Percentiles rank a stretch among this genome's conserved stretches.
These are phyloP conservation scores for Cheilosia pagana DNA, from an alignment of 2,888 invertebrate genomes.

Conservation along the genomic window DNA sequence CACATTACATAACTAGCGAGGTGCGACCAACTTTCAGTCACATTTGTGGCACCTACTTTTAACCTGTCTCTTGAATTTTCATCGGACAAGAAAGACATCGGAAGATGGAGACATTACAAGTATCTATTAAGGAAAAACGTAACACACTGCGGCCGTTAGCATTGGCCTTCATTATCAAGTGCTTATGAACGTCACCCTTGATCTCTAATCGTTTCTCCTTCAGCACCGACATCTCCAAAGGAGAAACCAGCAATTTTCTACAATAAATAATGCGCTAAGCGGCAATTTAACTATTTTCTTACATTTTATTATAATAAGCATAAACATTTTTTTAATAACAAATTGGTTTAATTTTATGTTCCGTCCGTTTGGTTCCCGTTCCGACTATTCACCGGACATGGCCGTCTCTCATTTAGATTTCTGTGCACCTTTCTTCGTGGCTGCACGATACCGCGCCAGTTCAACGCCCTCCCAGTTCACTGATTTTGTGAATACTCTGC, in stretches of 20 bases:
- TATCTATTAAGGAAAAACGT: not conserved
- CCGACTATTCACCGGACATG: conserved; percentile 9
- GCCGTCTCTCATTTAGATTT: conserved; percentile 82
- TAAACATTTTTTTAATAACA: conserved; percentile 32
- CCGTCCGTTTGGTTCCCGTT: conserved; percentile 38
- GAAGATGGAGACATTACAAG: not conserved
- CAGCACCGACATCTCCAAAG: conserved; percentile 18
- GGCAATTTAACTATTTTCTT: conserved; percentile 26
- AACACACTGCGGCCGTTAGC: not conserved
- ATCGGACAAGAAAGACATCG: not conserved
- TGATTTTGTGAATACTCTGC: conserved; percentile 83
- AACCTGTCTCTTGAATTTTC: conserved; percentile 6
- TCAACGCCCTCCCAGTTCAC: conserved; percentile 88
- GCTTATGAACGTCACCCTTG: conserved; percentile 23
- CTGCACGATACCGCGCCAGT: conserved; percentile 84
- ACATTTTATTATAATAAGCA: not conserved
- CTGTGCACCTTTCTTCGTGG: conserved; percentile 78
- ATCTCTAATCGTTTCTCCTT: conserved; percentile 36
- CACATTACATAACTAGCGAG: conserved; percentile 13
- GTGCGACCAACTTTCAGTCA: conserved; percentile 36
- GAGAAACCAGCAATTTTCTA: conserved; percentile 18
- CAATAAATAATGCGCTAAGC: conserved; percentile 38
- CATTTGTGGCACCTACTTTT: conserved; percentile 22
- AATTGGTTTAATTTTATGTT: conserved; percentile 46
- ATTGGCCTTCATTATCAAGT: conserved; percentile 41